phyloP scores from a whole-genome alignment of 2,113 vertebrate genomes.

The Ifrita kowaldi region DNA sequence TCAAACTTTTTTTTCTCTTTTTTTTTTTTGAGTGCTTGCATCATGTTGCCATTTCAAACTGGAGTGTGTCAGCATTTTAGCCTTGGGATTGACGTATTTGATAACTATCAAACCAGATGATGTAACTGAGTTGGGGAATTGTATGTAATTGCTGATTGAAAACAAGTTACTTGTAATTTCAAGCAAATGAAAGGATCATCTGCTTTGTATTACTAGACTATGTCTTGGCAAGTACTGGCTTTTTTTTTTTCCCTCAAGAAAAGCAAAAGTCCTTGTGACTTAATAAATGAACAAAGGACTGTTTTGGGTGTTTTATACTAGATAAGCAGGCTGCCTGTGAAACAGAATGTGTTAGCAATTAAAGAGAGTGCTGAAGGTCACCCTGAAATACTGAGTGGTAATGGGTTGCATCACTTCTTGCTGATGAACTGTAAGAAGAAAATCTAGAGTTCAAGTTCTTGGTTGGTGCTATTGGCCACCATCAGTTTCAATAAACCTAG shows the following conservation, averaged over 20 bases:
- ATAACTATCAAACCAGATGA: constrained; percentile 4
- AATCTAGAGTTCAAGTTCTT: not conserved
- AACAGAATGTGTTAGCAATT: not conserved
- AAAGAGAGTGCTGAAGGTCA: constrained; percentile 20
- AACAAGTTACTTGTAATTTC: constrained; percentile 7
- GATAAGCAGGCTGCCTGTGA: constrained; percentile 9
- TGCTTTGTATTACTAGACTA: constrained; percentile 1
- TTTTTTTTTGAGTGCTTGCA: not conserved
- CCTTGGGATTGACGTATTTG: not conserved
- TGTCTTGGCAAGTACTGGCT: not conserved
- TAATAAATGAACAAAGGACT: not conserved
- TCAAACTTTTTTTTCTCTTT: not conserved
- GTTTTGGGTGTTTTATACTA: not conserved
- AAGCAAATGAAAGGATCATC: constrained; percentile 4
- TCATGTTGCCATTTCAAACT: constrained; percentile 24
- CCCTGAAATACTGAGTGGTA: not conserved
- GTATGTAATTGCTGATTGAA: not conserved
- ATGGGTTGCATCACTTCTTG: not conserved
- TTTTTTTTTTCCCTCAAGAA: not conserved
- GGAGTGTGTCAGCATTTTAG: constrained; percentile 9
- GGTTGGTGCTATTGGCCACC: not conserved
- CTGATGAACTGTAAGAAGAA: not conserved
- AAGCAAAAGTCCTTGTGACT: constrained; percentile 27
- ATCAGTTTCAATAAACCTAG: not conserved
- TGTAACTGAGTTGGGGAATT: constrained; percentile 23